phyloP scores from a whole-genome alignment of 2,113 vertebrate species.

The Montifringilla adamsi region DNA sequence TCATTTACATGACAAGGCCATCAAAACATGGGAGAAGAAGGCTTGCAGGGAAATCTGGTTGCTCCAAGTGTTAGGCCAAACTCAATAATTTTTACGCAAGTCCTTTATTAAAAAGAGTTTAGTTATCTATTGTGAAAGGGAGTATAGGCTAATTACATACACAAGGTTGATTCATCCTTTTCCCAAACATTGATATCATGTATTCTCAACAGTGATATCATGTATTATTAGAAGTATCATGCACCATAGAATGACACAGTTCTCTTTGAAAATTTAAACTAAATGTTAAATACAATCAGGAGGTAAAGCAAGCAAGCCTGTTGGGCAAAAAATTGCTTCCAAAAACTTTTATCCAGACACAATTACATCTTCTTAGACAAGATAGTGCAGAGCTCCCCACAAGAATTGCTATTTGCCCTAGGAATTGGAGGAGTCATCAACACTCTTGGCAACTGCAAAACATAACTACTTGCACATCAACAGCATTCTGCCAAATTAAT shows the following conservation, averaged over 20 bases:
- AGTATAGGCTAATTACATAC: neutral
- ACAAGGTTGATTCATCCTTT: neutral
- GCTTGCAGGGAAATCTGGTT: neutral
- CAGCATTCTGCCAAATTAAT: neutral
- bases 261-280: neutral
- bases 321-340: neutral
- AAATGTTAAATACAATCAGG: neutral
- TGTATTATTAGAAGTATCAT: rapidly evolving
- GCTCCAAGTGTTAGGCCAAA: neutral
- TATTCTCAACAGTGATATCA: neutral
- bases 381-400: neutral
- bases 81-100: neutral
- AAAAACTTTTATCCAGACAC: neutral
- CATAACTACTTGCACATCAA: neutral
- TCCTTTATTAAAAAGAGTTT: neutral
- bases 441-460: neutral
- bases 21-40: neutral
- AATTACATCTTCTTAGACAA: neutral
- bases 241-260: neutral
- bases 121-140: neutral
- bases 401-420: neutral
- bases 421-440: neutral
- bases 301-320: neutral
- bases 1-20: neutral
- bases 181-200: rapidly evolving